Base-by-base conservation (phyloP, 2,888 invertebrate species). In the Dolichopus griseipennis region DNA sequence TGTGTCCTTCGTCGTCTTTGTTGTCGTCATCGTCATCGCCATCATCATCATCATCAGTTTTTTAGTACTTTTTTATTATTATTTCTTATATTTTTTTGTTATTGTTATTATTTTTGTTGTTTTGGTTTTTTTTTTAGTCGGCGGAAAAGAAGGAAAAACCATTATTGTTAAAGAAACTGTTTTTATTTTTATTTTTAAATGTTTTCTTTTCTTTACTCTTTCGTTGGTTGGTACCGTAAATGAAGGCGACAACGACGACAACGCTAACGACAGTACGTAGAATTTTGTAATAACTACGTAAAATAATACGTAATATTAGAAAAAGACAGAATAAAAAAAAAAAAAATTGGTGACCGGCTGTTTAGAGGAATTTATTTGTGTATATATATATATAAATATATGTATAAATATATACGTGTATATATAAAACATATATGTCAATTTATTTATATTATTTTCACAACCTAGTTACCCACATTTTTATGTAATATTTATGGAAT, bases 391-490 rank as follows among this genome's bases (percentile, higher is more conserved):
- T 52, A 2, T 52, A n/a, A 37, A n/a, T 52, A 52, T n/a, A 18
- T 15, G 18, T 52, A 2, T 52, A n/a, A 12, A 6, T 12, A 52
- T 37, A 18, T 52, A 2, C 8, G 8, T 52, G 18, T 52, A 52
- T 52, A n/a, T 52, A 52, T n/a, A 18, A 2, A 52, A 2, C 18
- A n/a, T 6, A 6, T 52, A 52, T 52, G 15, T 52, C 6, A 18
- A 15, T 52, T 18, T 52, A 18, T 52, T 18, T 18, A 18, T 52
- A 43, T 43, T 43, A 43, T 52, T 52, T 52, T 52, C 52, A n/a
- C n/a, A 52, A n/a, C 52, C 52, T 52, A 52, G 52, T 52, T 52
- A 52, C 52, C 52, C 52, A 52, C n/a, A 52, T 52, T 52, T 52
- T 52, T 52, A 52, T n/a, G 52, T 52, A 52, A 52, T 52, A 52